A percentile compares a stretch with the other conserved stretches of the same genome.
These are phyloP conservation scores for Catharus ustulatus DNA, from an alignment of 2,797 vertebrate genomes.

Conservation along the genomic window DNA sequence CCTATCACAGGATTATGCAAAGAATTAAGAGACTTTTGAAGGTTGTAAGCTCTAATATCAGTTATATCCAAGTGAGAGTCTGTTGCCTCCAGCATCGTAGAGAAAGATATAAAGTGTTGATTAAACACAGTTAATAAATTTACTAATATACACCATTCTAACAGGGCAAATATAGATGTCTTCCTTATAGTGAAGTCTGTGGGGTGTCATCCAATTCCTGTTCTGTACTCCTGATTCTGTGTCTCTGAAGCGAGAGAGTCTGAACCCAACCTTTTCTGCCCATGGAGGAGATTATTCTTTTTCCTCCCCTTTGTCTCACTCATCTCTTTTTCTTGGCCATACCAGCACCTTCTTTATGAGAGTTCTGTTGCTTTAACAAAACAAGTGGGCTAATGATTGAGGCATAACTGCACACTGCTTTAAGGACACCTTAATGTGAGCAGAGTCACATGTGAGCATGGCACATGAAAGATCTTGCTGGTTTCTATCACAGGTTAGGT, in stretches of 20 bases:
- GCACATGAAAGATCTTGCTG: rapidly evolving
- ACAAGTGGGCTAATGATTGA: background rate
- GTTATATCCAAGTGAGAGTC: background rate
- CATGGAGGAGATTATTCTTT: background rate
- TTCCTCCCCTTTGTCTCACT: background rate
- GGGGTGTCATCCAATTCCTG: background rate
- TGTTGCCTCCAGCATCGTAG: background rate
- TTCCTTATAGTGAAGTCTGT: background rate
- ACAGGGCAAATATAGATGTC: background rate
- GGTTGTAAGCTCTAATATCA: background rate
- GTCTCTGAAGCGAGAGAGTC: background rate
- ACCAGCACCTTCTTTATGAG: background rate
- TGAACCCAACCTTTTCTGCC: background rate
- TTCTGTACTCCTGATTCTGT: background rate
- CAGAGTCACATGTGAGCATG: background rate
- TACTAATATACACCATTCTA: background rate
- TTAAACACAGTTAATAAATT: too few relatives aligned
- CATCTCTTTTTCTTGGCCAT: background rate
- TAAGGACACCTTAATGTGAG: background rate
- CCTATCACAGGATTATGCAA: background rate
- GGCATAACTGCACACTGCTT: background rate
- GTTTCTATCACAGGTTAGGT: background rate
- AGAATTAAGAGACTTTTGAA: background rate
- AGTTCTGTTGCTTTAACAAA: background rate
- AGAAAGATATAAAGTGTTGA: background rate